Evolutionary conservation across 2,888 invertebrate species (phyloP).

Genomic region (Conchocele bisecta): DNA sequence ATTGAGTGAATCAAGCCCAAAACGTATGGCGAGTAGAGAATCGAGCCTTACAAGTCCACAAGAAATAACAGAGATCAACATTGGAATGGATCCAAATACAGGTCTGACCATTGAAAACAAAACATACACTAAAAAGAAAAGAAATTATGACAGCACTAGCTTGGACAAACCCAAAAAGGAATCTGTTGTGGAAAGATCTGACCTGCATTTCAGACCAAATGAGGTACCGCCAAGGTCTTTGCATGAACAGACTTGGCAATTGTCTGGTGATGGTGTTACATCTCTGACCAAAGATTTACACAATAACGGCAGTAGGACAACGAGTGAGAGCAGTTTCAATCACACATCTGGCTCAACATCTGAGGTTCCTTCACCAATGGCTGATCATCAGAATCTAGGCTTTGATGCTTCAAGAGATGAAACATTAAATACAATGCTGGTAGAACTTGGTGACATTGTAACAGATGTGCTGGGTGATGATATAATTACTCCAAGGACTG

Average conservation of each 20-base stretch:
- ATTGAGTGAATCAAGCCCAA: no score
- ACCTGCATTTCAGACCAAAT: neutral
- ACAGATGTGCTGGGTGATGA: slow-evolving; percentile 20
- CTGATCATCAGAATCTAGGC: neutral
- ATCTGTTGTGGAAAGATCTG: neutral
- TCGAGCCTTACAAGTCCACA: slow-evolving; percentile 10
- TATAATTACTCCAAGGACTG: neutral
- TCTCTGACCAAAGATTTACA: slow-evolving; percentile 38
- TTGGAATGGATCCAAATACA: slow-evolving; percentile 37
- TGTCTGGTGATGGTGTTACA: slow-evolving; percentile 38
- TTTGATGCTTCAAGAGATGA: slow-evolving; percentile 8
- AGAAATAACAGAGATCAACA: slow-evolving; percentile 48
- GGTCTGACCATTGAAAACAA: slow-evolving; percentile 46
- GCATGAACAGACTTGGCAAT: slow-evolving; percentile 51
- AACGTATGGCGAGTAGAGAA: no score
- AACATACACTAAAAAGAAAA: slow-evolving; percentile 13
- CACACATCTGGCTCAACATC: no score
- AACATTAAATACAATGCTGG: slow-evolving; percentile 15
- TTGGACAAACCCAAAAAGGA: neutral
- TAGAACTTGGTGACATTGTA: slow-evolving; percentile 23
- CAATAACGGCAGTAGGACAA: no score
- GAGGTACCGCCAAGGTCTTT: neutral
- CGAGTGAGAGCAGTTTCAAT: no score
- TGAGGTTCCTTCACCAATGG: slow-evolving; percentile 20
- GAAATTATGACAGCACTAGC: neutral